Percentiles rank a stretch among this genome's conserved stretches.
These are phyloP conservation scores for Peromyscus californicus DNA, from an alignment of 2,113 vertebrate species.

Conservation along the genomic window DNA sequence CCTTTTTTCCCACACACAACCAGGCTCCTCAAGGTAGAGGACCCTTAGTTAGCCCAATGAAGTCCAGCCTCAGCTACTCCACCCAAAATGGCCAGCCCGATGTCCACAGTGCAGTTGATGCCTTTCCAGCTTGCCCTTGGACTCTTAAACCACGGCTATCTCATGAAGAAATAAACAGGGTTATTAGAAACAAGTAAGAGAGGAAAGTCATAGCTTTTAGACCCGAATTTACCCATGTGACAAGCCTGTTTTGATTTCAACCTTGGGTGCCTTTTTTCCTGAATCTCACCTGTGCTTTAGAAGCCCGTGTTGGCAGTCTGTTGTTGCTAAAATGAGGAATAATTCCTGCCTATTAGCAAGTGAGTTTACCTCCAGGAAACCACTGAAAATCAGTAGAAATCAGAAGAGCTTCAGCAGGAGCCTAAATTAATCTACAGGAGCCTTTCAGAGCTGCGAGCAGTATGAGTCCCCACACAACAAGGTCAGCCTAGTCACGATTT, in stretches of 20 bases:
- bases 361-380: conserved; percentile 82
- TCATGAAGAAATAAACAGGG: background rate
- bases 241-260: conserved; percentile 68
- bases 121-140: background rate
- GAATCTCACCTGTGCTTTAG: conserved; percentile 65
- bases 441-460: conserved; percentile 66
- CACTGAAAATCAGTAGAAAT: conserved; percentile 78
- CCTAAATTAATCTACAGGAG: conserved; percentile 82
- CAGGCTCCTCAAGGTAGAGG: background rate
- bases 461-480: conserved; percentile 68
- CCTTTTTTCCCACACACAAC: background rate
- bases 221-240: conserved; percentile 23
- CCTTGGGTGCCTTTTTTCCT: conserved; percentile 56
- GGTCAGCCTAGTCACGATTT: conserved; percentile 72
- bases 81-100: background rate
- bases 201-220: background rate
- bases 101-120: background rate
- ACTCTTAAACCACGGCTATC: background rate
- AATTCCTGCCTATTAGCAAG: conserved; percentile 81
- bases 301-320: conserved; percentile 57
- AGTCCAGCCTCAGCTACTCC: background rate
- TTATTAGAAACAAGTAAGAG: background rate
- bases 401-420: conserved; percentile 79
- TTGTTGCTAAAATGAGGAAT: conserved; percentile 81
- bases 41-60: background rate